Conservation (phyloP, 1,140 invertebrate genomes). For the Antheraea pernyi region DNA sequence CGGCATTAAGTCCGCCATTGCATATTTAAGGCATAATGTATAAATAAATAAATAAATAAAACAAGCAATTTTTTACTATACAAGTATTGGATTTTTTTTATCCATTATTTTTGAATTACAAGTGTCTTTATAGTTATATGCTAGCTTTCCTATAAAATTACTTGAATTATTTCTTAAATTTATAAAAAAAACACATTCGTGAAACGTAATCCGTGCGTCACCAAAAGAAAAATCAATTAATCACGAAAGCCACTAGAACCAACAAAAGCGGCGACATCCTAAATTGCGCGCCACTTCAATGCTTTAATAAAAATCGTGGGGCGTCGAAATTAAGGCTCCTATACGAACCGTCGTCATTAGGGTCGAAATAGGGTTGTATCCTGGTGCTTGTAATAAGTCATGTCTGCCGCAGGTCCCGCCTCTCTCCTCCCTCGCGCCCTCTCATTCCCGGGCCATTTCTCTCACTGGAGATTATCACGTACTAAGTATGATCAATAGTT, state of each 20-base stretch:
- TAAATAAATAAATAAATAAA: no score
- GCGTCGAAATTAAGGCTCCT: constrained; percentile 73
- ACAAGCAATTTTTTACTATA: no score
- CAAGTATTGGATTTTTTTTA: no score
- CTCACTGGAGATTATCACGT: constrained; percentile 54
- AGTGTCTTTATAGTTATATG: no score
- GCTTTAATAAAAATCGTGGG: constrained; percentile 75
- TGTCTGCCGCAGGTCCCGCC: constrained; percentile 66
- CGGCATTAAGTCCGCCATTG: no score
- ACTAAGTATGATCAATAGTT: constrained; percentile 68
- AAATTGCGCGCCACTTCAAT: constrained; percentile 62
- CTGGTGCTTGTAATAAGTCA: constrained; percentile 72
- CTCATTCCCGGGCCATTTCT: constrained; percentile 46
- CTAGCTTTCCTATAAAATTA: background rate
- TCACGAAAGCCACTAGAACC: constrained; percentile 19
- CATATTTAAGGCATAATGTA: no score
- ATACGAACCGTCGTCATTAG: constrained; percentile 71
- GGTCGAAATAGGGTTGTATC: constrained; percentile 73
- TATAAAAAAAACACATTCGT: background rate
- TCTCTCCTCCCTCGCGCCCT: constrained; percentile 32
- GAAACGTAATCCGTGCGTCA: background rate
- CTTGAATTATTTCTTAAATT: background rate
- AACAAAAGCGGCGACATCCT: constrained; percentile 52
- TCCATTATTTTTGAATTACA: no score
- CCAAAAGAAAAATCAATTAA: constrained; percentile 7